Percentiles rank a stretch among this genome's conserved stretches.
phyloP scores from a whole-genome alignment of 30 jellyfish, hydroid and myxozoan genomes.

The Aurelia aurita complex sp. Pacific region DNA sequence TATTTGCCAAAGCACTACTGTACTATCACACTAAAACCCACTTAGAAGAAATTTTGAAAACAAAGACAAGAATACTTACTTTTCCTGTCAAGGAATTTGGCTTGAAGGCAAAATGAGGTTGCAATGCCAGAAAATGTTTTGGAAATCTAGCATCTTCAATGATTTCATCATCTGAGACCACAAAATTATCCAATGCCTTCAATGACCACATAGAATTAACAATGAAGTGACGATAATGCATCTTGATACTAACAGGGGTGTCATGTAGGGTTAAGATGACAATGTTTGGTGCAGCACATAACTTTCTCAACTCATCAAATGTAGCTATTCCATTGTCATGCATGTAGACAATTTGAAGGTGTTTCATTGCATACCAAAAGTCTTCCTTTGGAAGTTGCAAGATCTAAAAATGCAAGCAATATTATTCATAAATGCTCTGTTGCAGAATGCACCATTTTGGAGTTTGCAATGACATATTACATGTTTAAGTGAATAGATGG shows the following conservation, averaged over 20 bases:
- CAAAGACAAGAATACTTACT: conserved; percentile 9
- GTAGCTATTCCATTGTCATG: conserved; percentile 79
- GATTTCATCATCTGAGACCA: conserved; percentile 89
- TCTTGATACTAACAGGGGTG: conserved; percentile 83
- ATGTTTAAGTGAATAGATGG: no score
- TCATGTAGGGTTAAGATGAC: conserved; percentile 76
- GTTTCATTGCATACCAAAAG: conserved; percentile 62
- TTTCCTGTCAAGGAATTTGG: conserved; percentile 25
- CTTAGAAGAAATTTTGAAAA: background rate
- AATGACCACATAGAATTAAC: conserved; percentile 90
- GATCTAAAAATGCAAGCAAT: conserved; percentile 30
- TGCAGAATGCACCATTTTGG: no score
- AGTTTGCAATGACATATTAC: background rate
- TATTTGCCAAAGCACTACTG: background rate
- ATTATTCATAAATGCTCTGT: background rate
- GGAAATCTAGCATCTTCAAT: conserved; percentile 86
- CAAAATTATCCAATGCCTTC: conserved; percentile 75
- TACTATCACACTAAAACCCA: background rate
- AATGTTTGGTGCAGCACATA: conserved; percentile 40
- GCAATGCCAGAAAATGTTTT: conserved; percentile 44
- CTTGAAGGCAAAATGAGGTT: conserved; percentile 55
- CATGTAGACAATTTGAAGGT: conserved; percentile 59
- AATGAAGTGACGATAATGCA: conserved; percentile 81
- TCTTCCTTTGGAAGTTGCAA: conserved; percentile 58
- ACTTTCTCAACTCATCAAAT: conserved; percentile 55